Evolutionary conservation across 2,113 vertebrate genomes (phyloP).

Genomic region (Narcine bancroftii): DNA sequence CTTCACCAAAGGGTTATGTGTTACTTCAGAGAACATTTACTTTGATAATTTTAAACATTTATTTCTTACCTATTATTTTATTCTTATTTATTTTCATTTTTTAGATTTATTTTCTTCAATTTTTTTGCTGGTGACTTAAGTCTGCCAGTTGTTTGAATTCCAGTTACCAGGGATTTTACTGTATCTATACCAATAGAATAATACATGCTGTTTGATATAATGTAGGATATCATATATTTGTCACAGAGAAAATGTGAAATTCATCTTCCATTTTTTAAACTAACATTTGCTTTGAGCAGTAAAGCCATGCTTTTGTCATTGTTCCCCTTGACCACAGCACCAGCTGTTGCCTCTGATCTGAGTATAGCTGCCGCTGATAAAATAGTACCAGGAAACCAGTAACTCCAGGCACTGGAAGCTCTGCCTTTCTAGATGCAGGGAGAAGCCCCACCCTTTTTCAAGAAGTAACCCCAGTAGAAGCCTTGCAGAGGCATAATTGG

Average conservation of each 20-base stretch:
- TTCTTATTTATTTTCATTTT: too few species aligned
- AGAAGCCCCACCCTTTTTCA: background rate
- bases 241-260: too few species aligned
- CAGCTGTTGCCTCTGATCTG: background rate
- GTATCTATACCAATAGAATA: background rate
- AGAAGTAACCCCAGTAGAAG: background rate
- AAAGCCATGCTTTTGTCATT: background rate
- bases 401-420: background rate
- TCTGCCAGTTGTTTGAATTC: too few species aligned
- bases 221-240: too few species aligned
- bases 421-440: background rate
- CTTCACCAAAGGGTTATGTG: too few species aligned
- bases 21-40: too few species aligned
- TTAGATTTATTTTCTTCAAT: too few species aligned
- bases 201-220: background rate
- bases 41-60: too few species aligned
- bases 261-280: background rate
- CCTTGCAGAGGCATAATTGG: background rate
- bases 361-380: background rate
- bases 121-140: too few species aligned
- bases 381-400: background rate
- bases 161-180: too few species aligned
- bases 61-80: too few species aligned
- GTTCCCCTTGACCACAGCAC: background rate
- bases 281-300: background rate